These are phyloP conservation scores for Maniola jurtina DNA, from an alignment of 1,140 invertebrate species.

Conservation along the genomic window DNA sequence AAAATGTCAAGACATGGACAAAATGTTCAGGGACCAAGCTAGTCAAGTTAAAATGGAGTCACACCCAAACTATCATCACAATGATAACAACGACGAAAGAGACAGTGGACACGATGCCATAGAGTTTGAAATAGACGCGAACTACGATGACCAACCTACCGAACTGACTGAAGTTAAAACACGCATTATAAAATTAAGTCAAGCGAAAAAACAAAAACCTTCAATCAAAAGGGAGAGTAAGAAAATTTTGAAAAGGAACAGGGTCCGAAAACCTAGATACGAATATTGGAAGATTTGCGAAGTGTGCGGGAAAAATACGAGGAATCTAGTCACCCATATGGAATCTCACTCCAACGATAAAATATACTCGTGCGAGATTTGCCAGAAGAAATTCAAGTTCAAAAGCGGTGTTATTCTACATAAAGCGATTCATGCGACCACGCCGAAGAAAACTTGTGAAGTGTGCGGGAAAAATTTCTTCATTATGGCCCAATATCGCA, in stretches of 20 bases:
- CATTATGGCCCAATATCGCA: conserved; percentile 63
- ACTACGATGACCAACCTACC: conserved; percentile 35
- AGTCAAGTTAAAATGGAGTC: conserved; percentile 50
- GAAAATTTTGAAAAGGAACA: conserved; percentile 42
- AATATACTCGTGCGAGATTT: conserved; percentile 78
- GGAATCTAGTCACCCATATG: conserved; percentile 76
- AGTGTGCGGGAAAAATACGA: conserved; percentile 70
- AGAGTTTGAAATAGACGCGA: conserved; percentile 25
- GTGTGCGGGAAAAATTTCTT: conserved; percentile 74
- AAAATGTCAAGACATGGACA: conserved; percentile 70
- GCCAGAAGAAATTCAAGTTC: conserved; percentile 79
- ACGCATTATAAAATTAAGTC: not conserved
- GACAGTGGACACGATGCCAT: conserved; percentile 28
- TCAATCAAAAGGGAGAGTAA: conserved; percentile 39
- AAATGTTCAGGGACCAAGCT: conserved; percentile 41
- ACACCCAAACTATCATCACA: conserved; percentile 6
- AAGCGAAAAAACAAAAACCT: conserved; percentile 28
- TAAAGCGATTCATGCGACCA: conserved; percentile 68
- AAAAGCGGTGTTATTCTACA: conserved; percentile 75
- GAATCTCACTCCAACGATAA: conserved; percentile 78
- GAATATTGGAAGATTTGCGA: conserved; percentile 75
- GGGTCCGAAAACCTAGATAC: conserved; percentile 51
- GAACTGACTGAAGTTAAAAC: conserved; percentile 6
- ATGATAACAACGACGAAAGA: conserved; percentile 31
- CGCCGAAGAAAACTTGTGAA: conserved; percentile 71